Percentiles rank a stretch among this genome's conserved stretches.
These are phyloP conservation scores for Scrobipalpa atriplicella DNA, from an alignment of 2,888 invertebrate genomes.

Conservation along the genomic window DNA sequence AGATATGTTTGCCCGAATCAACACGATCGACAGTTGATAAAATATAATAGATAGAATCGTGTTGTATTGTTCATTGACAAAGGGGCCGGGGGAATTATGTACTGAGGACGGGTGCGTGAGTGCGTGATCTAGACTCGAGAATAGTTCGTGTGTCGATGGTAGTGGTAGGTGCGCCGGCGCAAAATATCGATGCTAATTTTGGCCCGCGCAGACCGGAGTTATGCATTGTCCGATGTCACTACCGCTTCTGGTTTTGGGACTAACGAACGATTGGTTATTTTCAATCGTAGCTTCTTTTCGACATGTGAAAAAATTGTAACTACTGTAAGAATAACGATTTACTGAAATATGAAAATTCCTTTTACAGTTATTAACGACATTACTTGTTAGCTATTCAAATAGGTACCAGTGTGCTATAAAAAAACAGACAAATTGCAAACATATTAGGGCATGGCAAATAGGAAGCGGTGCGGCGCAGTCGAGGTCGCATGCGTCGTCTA, in stretches of 20 bases:
- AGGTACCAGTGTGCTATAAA: not conserved
- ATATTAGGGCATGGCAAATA: too few relatives aligned
- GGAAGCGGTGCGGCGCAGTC: too few relatives aligned
- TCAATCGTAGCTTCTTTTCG: conserved; percentile 51
- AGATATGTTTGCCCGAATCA: not conserved
- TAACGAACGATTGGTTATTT: conserved; percentile 54
- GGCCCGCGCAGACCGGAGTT: conserved; percentile 67
- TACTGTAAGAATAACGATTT: too few relatives aligned
- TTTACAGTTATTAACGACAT: not conserved
- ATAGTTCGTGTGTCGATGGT: conserved; percentile 47
- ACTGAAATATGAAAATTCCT: too few relatives aligned
- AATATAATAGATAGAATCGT: not conserved
- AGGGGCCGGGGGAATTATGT: conserved; percentile 27
- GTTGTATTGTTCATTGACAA: conserved; percentile 27
- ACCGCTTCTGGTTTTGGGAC: conserved; percentile 66
- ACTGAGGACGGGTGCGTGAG: conserved; percentile 53
- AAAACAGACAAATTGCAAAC: not conserved
- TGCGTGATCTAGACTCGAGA: conserved; percentile 56
- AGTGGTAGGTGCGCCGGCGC: conserved; percentile 48
- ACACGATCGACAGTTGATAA: not conserved
- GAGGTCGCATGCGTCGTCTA: too few relatives aligned
- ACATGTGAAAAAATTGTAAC: not conserved
- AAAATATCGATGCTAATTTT: conserved; percentile 73
- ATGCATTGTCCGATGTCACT: conserved; percentile 72
- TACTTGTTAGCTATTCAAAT: not conserved